phyloP scores from a whole-genome alignment of 2,113 vertebrate species.

The Sorex fumeus region DNA sequence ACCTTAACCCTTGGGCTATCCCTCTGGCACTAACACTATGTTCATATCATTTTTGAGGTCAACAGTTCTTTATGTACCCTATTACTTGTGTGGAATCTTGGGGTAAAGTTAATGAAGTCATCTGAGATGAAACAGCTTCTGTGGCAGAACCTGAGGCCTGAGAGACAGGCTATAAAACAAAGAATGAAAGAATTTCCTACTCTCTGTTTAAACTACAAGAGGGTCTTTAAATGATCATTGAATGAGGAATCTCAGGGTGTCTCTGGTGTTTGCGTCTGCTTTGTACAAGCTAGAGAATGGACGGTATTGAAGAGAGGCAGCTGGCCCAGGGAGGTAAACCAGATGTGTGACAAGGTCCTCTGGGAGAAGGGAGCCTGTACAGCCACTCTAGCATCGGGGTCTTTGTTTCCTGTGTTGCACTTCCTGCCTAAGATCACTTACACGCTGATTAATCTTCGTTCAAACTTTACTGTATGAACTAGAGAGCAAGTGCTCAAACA shows the following conservation, averaged over 20 bases:
- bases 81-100: background rate
- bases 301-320: no score
- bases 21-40: no score
- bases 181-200: background rate
- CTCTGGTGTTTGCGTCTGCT: background rate
- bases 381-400: background rate
- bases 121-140: background rate
- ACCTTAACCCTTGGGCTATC: no score
- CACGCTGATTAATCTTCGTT: background rate
- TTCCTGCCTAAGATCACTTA: background rate
- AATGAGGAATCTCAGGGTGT: background rate
- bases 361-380: no score
- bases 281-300: no score
- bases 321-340: no score
- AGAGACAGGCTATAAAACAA: background rate
- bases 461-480: background rate
- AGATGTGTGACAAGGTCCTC: no score
- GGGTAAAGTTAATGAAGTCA: background rate
- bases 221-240: background rate
- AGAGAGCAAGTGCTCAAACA: no score
- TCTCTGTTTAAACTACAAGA: background rate
- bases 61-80: background rate
- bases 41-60: background rate
- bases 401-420: background rate
- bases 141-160: background rate